Evolutionary conservation across 1,140 invertebrate species (phyloP), one percentile per base, ranked within the genome.

Genomic region (Drosophila melanogaster): DNA sequence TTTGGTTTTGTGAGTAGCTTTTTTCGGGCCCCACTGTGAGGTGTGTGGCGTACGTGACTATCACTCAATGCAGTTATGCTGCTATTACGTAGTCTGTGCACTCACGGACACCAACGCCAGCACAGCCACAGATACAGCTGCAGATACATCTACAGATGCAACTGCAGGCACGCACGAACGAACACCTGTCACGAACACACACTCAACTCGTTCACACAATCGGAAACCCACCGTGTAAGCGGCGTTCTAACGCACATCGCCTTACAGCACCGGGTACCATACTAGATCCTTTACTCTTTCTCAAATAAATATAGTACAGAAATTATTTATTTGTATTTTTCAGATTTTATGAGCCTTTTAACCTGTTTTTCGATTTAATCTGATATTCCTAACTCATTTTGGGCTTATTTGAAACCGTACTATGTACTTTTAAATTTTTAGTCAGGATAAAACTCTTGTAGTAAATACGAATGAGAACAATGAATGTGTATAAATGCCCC

Each of bases 31-130:
- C 22, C 64, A 57, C 66, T 70, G 62, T 70, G 26, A 46, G 35
- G 46, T 70, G 59, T 76, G 78, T 86, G 83, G 83, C 79, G 83
- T 86, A 86, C 83, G 83, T 86, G 83, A 74, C 75, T 74, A 46
- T 49, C 69, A 71, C 47, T 86, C 64, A 59, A 67, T 86, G 83
- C 83, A 84, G 81, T 80, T 85, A 85, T 84, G 80, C 65, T 83
- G 75, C 79, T 87, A 79, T 86, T 86, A 86, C 83, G 83, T 87
- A 44, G 83, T 66, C 79, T 83, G 81, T 87, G 75, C 79, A 74
- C 60, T 60, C 60, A 47, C 77, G 14, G 35, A 66, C 56, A 67
- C 59, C 37, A 37, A 37, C 24, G 64, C 17, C 17, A 64, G n/a
- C 44, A 62, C 49, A 57, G 54, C 53, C 41, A 7, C n/a, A 51